Base-by-base conservation (phyloP, 2,888 invertebrate species). In the Gymnoscelis rufifasciata region DNA sequence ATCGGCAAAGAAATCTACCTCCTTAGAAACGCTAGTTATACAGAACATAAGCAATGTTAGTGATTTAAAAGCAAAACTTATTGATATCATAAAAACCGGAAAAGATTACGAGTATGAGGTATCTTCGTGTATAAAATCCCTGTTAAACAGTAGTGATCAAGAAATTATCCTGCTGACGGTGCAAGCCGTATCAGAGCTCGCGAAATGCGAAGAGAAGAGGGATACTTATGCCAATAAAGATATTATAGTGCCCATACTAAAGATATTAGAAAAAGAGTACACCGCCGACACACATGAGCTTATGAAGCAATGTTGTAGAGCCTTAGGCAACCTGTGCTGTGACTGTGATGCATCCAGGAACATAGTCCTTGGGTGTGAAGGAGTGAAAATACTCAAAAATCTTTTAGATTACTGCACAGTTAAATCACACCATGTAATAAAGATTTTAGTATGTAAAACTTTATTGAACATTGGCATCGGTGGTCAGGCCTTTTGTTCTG, bases 251-350 rank as follows among this genome's bases (percentile, higher is more conserved):
- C 88, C 88, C 37, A 87, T 94, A 54, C 70, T 93, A 43, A 76
- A 84, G 41, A 83, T 91, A 55, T 68, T 93, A 42, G 68, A 73
- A 7, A 76, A 63, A 56, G 79, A 82, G 28, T 51, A 70, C 3
- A 68, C 66, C 27, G 29, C 62, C 11, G 80, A 90, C 7, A 81
- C 78, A 48, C 67, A 89, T 51, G 90, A 92, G 54, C 72, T 92
- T 40, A 81, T 92, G 6, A 92, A 92, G 57, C 95, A 97, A 70
- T 91, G 93, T 29, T 94, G 94, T 59, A 90, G 97, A 63, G 95
- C 95, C 2, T 83, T 97, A 13, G 97, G 96, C 27, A 97, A 97
- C 77, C 92, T 97, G 67, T 96, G 95, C 73, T 97, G 94, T 74
- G 93, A 96, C 69, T 95, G 96, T 83, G 94, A 95, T 84, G 87